Percentiles rank a stretch among this genome's conserved stretches.
Evolutionary conservation across 35 echinoderm and acorn worm species (phyloP).

Genomic region (Amphiura filiformis): DNA sequence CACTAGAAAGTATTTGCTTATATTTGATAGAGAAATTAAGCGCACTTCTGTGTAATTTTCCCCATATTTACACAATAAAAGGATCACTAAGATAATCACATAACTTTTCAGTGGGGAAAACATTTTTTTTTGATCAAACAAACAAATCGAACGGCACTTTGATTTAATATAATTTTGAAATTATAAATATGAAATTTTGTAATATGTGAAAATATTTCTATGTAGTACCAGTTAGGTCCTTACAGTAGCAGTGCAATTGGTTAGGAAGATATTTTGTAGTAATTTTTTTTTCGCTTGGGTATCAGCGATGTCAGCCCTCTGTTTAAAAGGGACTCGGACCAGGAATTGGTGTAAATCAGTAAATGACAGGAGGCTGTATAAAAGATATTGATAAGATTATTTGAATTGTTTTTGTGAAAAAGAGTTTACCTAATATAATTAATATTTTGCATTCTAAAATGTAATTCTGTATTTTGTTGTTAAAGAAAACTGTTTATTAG

Average conservation of each 20-base stretch:
- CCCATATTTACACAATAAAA: no score
- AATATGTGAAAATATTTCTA: neutral
- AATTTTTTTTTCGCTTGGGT: neutral
- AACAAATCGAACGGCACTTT: neutral
- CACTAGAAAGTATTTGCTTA: no score
- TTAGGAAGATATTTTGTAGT: neutral
- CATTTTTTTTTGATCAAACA: no score
- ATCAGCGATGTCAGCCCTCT: neutral
- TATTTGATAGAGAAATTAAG: no score
- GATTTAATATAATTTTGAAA: neutral
- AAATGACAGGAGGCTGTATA: neutral
- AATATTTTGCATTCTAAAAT: neutral
- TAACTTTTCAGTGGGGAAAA: no score
- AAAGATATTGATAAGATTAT: conserved; percentile 5
- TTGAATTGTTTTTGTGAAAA: neutral
- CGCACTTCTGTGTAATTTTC: no score
- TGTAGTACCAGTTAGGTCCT: neutral
- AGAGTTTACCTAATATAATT: neutral
- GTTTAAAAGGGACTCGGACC: neutral
- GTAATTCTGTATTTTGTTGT: conserved; percentile 2
- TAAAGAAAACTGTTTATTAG: neutral
- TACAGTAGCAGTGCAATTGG: neutral
- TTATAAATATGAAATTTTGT: neutral
- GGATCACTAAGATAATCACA: no score
- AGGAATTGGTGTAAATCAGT: neutral